A percentile compares a stretch with the other conserved stretches of the same genome.
phyloP scores from a whole-genome alignment of 2,888 invertebrate species.

The Melinaea menophilus region DNA sequence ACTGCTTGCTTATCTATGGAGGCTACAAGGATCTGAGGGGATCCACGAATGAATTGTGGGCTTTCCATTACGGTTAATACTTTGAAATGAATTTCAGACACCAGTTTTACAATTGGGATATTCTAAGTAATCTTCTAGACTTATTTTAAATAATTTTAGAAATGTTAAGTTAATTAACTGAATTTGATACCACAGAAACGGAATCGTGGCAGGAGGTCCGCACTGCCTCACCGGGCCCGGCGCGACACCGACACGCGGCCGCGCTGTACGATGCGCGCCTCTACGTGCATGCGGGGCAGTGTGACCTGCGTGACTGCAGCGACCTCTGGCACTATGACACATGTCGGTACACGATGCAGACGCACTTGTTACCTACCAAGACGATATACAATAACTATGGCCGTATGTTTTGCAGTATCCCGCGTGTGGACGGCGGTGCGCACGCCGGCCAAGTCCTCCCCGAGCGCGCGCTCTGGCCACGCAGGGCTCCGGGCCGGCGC shows the following conservation, averaged over 20 bases:
- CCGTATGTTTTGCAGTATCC: constrained; percentile 56
- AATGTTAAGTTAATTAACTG: background rate
- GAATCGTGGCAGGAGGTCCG: constrained; percentile 85
- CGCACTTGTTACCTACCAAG: too few relatives aligned
- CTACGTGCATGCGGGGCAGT: constrained; percentile 94
- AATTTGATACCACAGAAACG: constrained; percentile 76
- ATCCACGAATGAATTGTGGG: constrained; percentile 91
- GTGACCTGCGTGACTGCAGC: constrained; percentile 85
- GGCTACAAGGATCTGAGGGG: constrained; percentile 92
- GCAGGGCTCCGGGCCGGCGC: constrained; percentile 87
- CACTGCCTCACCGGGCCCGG: constrained; percentile 71
- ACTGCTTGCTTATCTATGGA: constrained; percentile 90
- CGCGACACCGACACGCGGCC: constrained; percentile 91
- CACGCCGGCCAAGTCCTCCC: constrained; percentile 68
- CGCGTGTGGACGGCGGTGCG: constrained; percentile 82
- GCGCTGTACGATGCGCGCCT: constrained; percentile 86
- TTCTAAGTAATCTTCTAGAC: too few relatives aligned
- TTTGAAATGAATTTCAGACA: too few relatives aligned
- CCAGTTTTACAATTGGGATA: too few relatives aligned
- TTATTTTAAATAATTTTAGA: too few relatives aligned
- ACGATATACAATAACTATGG: too few relatives aligned
- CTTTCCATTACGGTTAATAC: constrained; percentile 88
- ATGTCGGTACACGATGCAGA: constrained; percentile 56
- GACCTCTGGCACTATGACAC: constrained; percentile 91
- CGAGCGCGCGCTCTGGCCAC: constrained; percentile 86